Conservation (phyloP, 2,797 vertebrate species). For the Taeniopygia guttata region DNA sequence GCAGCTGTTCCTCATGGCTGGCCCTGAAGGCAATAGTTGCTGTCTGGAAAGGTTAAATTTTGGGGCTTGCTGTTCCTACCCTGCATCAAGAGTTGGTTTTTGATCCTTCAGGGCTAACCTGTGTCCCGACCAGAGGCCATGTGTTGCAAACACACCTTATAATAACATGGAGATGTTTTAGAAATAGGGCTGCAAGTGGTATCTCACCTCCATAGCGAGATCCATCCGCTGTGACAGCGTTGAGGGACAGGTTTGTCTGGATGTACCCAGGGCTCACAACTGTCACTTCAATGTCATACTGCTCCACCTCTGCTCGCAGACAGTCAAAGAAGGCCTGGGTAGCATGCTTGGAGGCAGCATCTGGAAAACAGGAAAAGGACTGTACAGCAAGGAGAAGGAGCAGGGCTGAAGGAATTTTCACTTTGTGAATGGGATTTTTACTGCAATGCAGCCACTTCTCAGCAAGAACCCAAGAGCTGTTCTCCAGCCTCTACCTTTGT, state of each 20-base stretch:
- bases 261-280: conserved; percentile 94
- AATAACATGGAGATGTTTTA: background rate
- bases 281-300: conserved; percentile 81
- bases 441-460: background rate
- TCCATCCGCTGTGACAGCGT: conserved; percentile 87
- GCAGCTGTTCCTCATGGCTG: background rate
- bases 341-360: conserved; percentile 94
- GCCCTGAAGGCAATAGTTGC: background rate
- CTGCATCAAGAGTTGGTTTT: background rate
- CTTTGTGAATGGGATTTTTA: background rate
- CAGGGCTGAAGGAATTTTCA: background rate
- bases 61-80: background rate
- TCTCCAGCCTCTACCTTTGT: background rate
- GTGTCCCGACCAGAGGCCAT: background rate
- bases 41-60: background rate
- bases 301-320: conserved; percentile 87
- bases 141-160: background rate
- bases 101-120: background rate
- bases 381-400: background rate
- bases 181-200: background rate
- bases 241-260: conserved; percentile 89
- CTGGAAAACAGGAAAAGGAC: conserved; percentile 66
- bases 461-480: background rate
- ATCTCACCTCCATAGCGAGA: conserved; percentile 89
- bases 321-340: conserved; percentile 97